Evolutionary conservation across 2,888 invertebrate species (phyloP).

Genomic region (Aporophyla nigra): DNA sequence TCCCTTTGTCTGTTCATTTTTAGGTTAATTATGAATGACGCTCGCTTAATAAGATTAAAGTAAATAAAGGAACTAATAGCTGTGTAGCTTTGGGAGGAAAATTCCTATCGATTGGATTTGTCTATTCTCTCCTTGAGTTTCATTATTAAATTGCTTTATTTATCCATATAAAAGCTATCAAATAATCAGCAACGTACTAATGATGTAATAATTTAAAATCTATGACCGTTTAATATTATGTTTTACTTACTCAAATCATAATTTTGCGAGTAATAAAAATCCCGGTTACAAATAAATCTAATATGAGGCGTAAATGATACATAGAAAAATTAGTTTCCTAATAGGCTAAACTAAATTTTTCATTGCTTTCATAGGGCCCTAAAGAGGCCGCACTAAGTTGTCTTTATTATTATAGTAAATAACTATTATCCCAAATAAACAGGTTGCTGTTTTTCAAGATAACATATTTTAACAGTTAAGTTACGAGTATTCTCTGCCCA

Average conservation of each 20-base stretch:
- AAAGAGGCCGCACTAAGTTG: constrained; percentile 37
- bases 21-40: constrained; percentile 1
- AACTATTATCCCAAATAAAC: constrained; percentile 49
- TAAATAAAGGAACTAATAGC: neutral
- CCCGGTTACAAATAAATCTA: constrained; percentile 28
- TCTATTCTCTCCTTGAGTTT: neutral
- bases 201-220: neutral
- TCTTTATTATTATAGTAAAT: constrained; percentile 48
- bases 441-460: constrained; percentile 51
- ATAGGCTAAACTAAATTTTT: constrained; percentile 55
- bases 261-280: constrained; percentile 1
- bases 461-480: constrained; percentile 34
- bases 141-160: neutral
- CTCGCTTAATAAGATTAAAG: neutral
- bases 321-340: constrained; percentile 39
- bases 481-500: constrained; percentile 13
- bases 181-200: neutral
- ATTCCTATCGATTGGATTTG: neutral
- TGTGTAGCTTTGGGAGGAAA: neutral
- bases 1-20: constrained; percentile 18
- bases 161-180: neutral
- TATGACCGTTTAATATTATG: neutral
- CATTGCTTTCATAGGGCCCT: constrained; percentile 25
- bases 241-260: neutral
- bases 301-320: constrained; percentile 28